Conservation (phyloP, 2,113 vertebrate genomes). For the Ageneiosus marmoratus region DNA sequence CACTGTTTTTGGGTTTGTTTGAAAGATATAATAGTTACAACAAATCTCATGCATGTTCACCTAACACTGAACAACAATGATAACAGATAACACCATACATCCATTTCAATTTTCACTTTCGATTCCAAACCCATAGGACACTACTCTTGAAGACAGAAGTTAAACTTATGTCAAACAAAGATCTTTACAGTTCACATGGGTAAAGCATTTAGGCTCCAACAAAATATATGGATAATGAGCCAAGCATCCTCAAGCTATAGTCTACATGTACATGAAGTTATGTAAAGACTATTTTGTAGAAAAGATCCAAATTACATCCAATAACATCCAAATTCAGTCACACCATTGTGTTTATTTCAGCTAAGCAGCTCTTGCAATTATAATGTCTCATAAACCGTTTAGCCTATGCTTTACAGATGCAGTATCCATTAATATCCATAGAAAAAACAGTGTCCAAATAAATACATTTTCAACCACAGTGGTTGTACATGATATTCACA, state of each 20-base stretch:
- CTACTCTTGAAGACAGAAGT: constrained; percentile 10
- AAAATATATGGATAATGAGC: not conserved
- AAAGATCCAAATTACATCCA: no score
- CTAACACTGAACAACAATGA: not conserved
- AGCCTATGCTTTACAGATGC: not conserved
- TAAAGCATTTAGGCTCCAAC: not conserved
- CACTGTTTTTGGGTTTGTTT: not conserved
- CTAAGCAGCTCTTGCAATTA: not conserved
- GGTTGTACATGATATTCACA: not conserved
- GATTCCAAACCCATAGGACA: not conserved
- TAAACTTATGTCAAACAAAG: constrained; percentile 26
- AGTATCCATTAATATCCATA: not conserved
- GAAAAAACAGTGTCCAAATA: not conserved
- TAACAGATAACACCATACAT: constrained; percentile 3
- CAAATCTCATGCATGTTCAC: not conserved
- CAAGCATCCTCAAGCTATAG: not conserved
- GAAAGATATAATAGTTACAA: not conserved
- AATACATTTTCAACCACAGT: not conserved
- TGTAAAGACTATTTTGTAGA: not conserved
- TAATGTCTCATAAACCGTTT: not conserved
- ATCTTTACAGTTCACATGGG: constrained; percentile 28
- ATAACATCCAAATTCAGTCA: not conserved
- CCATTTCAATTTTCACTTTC: not conserved
- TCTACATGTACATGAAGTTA: not conserved
- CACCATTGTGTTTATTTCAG: not conserved